Conservation (phyloP, 2,888 invertebrate genomes). For the Chloroclystis v-ata region DNA sequence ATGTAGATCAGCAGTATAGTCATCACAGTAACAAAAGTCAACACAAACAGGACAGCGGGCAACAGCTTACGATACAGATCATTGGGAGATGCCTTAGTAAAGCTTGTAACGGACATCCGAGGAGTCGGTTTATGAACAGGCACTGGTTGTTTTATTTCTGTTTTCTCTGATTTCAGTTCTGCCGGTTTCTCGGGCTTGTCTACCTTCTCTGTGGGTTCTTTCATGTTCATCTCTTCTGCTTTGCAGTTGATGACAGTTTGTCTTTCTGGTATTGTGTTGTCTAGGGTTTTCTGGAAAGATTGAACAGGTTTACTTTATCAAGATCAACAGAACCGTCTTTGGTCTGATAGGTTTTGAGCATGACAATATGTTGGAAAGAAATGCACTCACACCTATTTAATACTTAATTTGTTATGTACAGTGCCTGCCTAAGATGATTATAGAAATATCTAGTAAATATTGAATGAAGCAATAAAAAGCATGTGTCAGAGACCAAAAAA, state of each 20-base stretch:
- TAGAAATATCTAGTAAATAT: too few relatives aligned
- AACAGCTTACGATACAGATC: conserved; percentile 74
- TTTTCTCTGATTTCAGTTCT: background rate
- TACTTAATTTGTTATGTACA: too few relatives aligned
- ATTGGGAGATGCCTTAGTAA: conserved; percentile 64
- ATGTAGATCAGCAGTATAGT: conserved; percentile 87
- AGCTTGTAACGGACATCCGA: conserved; percentile 45
- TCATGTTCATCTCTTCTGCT: conserved; percentile 11
- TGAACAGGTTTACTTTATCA: too few relatives aligned
- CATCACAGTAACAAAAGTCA: conserved; percentile 89
- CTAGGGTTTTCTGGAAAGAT: conserved; percentile 54
- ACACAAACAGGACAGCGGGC: conserved; percentile 84
- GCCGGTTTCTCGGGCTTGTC: conserved; percentile 23
- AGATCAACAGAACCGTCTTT: too few relatives aligned
- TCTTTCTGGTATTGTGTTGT: conserved; percentile 41
- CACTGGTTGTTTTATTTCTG: conserved; percentile 1
- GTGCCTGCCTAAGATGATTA: too few relatives aligned
- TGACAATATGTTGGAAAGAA: too few relatives aligned
- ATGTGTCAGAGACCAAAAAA: too few relatives aligned
- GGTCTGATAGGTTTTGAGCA: too few relatives aligned
- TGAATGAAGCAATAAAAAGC: too few relatives aligned
- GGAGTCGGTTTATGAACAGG: conserved; percentile 19
- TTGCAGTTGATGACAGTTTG: conserved; percentile 34
- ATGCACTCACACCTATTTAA: too few relatives aligned
- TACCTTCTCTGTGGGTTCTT: conserved; percentile 31